A percentile compares a stretch with the other conserved stretches of the same genome.
Evolutionary conservation across 1,140 invertebrate genomes (phyloP).

Genomic region (Tetraneura akinire): DNA sequence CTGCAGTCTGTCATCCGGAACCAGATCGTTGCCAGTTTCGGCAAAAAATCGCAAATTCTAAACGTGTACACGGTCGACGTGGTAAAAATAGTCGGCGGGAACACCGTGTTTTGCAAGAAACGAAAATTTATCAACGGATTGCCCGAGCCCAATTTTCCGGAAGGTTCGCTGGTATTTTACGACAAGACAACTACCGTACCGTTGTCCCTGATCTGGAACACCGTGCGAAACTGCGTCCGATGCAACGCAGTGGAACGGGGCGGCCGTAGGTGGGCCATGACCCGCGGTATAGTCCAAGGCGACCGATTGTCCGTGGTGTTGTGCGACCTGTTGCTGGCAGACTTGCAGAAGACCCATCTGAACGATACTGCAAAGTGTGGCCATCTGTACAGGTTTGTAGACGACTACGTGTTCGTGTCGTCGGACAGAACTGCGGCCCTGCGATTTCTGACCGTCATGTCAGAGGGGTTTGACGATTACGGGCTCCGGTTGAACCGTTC

Average conservation of each 20-base stretch:
- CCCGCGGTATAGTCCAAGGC: conserved; percentile 15
- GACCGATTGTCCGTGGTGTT: conserved; percentile 18
- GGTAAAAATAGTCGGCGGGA: background rate
- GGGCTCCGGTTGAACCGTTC: background rate
- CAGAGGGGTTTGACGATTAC: background rate
- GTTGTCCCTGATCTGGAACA: background rate
- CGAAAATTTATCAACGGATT: background rate
- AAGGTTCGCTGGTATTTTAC: background rate
- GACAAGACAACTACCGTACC: background rate
- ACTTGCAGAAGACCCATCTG: background rate
- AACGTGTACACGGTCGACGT: background rate
- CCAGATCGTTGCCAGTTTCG: background rate
- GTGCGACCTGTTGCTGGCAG: conserved; percentile 18
- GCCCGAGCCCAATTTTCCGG: background rate
- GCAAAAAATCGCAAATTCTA: background rate
- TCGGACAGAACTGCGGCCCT: background rate
- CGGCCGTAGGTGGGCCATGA: background rate
- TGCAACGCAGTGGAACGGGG: background rate
- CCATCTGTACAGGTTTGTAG: conserved; percentile 1
- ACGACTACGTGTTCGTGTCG: conserved; percentile 39
- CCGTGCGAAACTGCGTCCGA: background rate
- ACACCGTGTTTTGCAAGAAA: conserved; percentile 8
- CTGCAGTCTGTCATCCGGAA: background rate
- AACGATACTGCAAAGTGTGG: background rate
- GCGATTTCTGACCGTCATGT: background rate